phyloP scores from a whole-genome alignment of 2,113 vertebrate genomes.

The Corythoichthys haematopterus region DNA sequence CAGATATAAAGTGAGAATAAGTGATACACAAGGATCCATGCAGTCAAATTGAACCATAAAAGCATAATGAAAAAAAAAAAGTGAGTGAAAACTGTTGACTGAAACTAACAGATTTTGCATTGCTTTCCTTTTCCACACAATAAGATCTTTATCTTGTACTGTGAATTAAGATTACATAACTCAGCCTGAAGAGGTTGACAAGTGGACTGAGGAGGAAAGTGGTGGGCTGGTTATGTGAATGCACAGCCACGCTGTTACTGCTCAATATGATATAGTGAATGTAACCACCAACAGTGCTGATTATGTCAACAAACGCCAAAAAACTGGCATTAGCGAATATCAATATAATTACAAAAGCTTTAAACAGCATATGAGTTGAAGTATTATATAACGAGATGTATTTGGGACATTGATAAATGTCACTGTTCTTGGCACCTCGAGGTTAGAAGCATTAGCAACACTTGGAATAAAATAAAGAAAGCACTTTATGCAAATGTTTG shows the following conservation, averaged over 20 bases:
- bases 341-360: background rate
- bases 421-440: background rate
- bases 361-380: background rate
- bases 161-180: conserved; percentile 31
- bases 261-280: background rate
- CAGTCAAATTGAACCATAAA: conserved; percentile 29
- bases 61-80: conserved; percentile 1
- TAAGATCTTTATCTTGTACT: conserved; percentile 29
- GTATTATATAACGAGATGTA: background rate
- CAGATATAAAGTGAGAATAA: conserved; percentile 28
- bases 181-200: conserved; percentile 11
- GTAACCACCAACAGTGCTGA: background rate
- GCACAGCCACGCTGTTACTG: conserved; percentile 3
- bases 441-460: no score
- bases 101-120: conserved; percentile 23
- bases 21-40: conserved; percentile 28
- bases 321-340: background rate
- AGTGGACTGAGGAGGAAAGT: conserved; percentile 12
- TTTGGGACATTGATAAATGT: background rate
- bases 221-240: conserved; percentile 14
- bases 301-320: no score
- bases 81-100: conserved; percentile 28
- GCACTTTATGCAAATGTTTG: no score
- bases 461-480: no score
- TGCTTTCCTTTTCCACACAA: conserved; percentile 15